phyloP scores from a whole-genome alignment of 2,888 invertebrate species.

The Trisateles emortualis region DNA sequence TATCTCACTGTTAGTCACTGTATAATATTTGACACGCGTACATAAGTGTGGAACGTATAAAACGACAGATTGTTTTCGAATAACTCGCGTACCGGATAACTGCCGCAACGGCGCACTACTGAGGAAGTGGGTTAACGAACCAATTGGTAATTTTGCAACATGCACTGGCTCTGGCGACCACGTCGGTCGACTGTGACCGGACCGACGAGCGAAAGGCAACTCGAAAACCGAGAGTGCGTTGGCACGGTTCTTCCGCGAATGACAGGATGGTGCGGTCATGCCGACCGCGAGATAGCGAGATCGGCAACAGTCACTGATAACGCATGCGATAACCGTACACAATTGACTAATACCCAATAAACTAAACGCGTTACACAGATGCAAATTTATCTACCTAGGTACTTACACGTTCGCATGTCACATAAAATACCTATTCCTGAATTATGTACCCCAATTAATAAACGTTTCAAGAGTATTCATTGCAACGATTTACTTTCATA shows the following conservation, averaged over 20 bases:
- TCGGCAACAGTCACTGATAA: conserved; percentile 77
- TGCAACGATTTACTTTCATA: not conserved
- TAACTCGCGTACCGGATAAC: conserved; percentile 63
- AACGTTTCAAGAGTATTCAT: not conserved
- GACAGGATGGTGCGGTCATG: conserved; percentile 72
- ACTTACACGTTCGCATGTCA: not conserved
- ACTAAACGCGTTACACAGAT: conserved; percentile 35
- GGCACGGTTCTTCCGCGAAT: conserved; percentile 78
- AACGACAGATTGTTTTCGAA: conserved; percentile 63
- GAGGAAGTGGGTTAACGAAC: conserved; percentile 77
- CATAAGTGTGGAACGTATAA: conserved; percentile 27
- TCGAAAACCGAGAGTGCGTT: conserved; percentile 79
- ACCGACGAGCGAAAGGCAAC: conserved; percentile 76
- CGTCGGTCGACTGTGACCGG: conserved; percentile 70
- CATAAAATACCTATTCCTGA: not conserved
- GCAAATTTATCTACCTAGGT: conserved; percentile 16
- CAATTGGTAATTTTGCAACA: conserved; percentile 78
- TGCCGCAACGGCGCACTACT: conserved; percentile 56
- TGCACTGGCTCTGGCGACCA: conserved; percentile 67
- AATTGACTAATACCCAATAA: conserved; percentile 54
- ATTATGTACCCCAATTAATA: not conserved
- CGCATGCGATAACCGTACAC: conserved; percentile 66
- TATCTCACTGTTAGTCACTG: conserved; percentile 39
- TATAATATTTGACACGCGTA: conserved; percentile 45
- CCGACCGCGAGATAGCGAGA: conserved; percentile 78